Evolutionary conservation across 2,888 invertebrate genomes (phyloP).

Genomic region (Agrochola lota): DNA sequence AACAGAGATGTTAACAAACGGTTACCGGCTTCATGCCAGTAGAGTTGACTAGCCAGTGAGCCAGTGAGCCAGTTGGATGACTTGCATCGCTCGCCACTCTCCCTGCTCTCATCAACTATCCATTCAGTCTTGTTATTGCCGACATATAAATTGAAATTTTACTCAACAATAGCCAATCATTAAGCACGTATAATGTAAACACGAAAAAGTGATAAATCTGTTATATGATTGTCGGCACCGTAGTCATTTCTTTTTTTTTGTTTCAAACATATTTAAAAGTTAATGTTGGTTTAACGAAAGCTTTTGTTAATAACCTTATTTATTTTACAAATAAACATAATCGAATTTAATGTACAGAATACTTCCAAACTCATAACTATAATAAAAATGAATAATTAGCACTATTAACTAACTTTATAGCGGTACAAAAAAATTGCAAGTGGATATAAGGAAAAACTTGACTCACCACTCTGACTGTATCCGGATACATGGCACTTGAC

Average conservation of each 20-base stretch:
- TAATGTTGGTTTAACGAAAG: constrained; percentile 21
- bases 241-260: constrained; percentile 5
- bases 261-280: not conserved
- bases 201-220: constrained; percentile 56
- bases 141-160: constrained; percentile 70
- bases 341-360: not conserved
- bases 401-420: constrained; percentile 2
- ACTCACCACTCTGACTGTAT: constrained; percentile 79
- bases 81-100: constrained; percentile 66
- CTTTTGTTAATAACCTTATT: not conserved
- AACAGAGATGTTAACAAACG: constrained; percentile 67
- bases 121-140: constrained; percentile 66
- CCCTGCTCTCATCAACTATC: constrained; percentile 52
- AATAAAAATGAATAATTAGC: not conserved
- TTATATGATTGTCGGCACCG: constrained; percentile 27
- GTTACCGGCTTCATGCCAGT: constrained; percentile 4
- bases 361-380: not conserved
- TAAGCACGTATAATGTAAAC: constrained; percentile 64
- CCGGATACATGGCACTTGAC: constrained; percentile 79
- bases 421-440: constrained; percentile 42
- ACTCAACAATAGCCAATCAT: constrained; percentile 72
- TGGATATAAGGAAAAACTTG: constrained; percentile 41
- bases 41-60: constrained; percentile 8
- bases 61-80: constrained; percentile 57
- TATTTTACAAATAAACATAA: not conserved